phyloP scores from a whole-genome alignment of 2,113 vertebrate genomes.

The Chlorodrepanis virens region DNA sequence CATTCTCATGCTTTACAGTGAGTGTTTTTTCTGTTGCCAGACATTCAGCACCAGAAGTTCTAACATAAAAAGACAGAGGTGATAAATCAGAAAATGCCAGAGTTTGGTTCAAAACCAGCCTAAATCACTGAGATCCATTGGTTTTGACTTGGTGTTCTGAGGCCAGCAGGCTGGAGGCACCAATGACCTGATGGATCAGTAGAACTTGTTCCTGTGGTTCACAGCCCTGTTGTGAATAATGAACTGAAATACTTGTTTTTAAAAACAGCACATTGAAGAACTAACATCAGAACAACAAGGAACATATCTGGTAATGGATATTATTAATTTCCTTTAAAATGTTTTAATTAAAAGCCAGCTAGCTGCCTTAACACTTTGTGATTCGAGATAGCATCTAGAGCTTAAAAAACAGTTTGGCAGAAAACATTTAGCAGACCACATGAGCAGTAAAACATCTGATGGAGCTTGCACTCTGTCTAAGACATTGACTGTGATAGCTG shows the following conservation, averaged over 20 bases:
- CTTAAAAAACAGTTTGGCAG: background rate
- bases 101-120: background rate
- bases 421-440: background rate
- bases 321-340: background rate
- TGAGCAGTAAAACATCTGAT: background rate
- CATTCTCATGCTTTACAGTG: background rate
- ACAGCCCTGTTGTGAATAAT: background rate
- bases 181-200: background rate
- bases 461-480: background rate
- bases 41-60: accelerated
- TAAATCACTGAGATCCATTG: background rate
- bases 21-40: background rate
- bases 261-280: background rate
- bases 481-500: background rate
- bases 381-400: background rate
- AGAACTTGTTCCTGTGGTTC: background rate
- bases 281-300: background rate
- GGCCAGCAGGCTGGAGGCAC: background rate
- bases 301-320: background rate
- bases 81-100: background rate
- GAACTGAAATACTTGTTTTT: background rate
- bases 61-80: background rate
- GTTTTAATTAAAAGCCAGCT: background rate
- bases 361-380: background rate
- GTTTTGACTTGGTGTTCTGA: background rate